Evolutionary conservation across 35 echinoderm and acorn worm genomes (phyloP), one percentile per base, ranked within the genome.

Genomic region (Strongylocentrotus purpuratus): DNA sequence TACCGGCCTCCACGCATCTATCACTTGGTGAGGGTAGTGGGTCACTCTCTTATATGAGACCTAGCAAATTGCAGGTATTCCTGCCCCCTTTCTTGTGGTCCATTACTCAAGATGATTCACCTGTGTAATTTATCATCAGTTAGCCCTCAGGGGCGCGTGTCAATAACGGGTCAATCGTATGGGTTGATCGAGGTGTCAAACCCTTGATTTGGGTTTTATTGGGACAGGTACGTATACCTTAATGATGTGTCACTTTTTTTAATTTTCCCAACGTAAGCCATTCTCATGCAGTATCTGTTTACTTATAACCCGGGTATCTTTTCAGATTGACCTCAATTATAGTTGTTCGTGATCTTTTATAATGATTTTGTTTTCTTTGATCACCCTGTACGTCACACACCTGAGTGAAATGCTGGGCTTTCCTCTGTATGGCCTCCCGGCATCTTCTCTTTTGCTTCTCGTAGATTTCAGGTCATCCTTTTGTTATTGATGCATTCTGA

Each of bases 401-500:
- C 65, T 78, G 65, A 78, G 65, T 78, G 28, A 78, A 22, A 28
- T 28, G 18, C 65, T 18, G 22, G 15, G 7, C 65, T 5, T n/a
- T 1, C 65, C 22, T n/a, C 20, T 22, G n/a, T 78, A n/a, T 78
- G 65, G 65, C 65, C 65, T n/a, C 65, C 7, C 28, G 11, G 50
- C 50, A 55, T 55, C 50, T 28, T 28, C 25, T 78, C 65, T 78
- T 28, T n/a, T 78, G 65, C 65, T n/a, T 78, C 15, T 22, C 22
- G 20, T 18, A 28, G 65, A 78, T 78, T 28, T 22, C 65, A 78
- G 65, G 65, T 28, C 65, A 78, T 78, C 20, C 18, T 78, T 78
- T 78, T 78, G 65, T 78, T 78, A 78, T 78, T 78, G 25, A 78
- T 78, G 65, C 65, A n/a, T 78, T 78, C 65, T n/a, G 65, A 22